Conservation (phyloP, 2,888 invertebrate species). For the Julus scanicus region DNA sequence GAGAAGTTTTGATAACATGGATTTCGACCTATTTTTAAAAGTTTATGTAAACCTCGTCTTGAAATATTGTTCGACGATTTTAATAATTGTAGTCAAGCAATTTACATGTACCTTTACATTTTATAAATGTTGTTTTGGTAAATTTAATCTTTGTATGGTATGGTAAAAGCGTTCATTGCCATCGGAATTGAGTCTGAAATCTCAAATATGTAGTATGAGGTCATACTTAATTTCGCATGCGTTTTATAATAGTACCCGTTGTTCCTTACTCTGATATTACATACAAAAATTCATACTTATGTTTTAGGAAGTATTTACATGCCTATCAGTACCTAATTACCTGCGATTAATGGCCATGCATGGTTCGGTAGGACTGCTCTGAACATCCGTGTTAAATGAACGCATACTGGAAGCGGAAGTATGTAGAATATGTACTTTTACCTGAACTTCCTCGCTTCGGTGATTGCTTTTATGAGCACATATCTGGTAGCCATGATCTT, state of each 20-base stretch:
- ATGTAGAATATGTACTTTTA: neutral
- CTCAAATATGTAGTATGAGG: no score
- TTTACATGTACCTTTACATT: no score
- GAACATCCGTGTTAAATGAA: neutral
- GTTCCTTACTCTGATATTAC: neutral
- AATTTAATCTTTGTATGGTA: no score
- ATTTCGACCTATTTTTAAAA: no score
- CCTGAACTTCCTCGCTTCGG: constrained; percentile 19
- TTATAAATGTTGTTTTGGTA: no score
- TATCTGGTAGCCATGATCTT: neutral
- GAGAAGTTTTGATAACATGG: no score
- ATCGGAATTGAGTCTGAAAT: no score
- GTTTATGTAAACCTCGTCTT: no score
- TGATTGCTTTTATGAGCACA: neutral
- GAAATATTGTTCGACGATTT: no score
- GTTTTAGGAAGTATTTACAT: neutral
- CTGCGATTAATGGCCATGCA: neutral
- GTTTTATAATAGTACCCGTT: neutral
- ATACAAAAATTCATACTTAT: neutral
- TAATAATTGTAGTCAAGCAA: no score
- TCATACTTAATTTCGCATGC: no score
- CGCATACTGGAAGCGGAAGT: neutral
- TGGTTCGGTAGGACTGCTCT: neutral
- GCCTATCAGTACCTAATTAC: neutral
- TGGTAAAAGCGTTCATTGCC: no score